phyloP scores from a whole-genome alignment of 2,888 invertebrate species.

The Cephonodes hylas region DNA sequence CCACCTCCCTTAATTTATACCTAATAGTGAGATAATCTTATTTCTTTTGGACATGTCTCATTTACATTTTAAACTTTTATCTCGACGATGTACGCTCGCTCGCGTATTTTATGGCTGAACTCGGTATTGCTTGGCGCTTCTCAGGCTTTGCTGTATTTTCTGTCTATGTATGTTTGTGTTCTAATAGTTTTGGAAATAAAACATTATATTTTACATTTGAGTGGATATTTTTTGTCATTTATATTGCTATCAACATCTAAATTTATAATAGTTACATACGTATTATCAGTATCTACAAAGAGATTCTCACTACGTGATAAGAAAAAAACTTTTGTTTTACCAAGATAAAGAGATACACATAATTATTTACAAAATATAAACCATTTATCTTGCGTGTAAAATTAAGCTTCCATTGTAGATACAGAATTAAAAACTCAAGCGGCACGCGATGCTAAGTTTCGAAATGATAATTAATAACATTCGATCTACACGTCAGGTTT shows the following conservation, averaged over 20 bases:
- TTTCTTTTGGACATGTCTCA: constrained; percentile 73
- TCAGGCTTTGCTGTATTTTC: constrained; percentile 15
- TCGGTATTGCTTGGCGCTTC: constrained; percentile 16
- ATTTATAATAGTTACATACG: too few species aligned
- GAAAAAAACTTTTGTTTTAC: too few species aligned
- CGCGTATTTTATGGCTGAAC: constrained; percentile 25
- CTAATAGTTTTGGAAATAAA: too few species aligned
- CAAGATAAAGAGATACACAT: too few species aligned
- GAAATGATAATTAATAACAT: background rate
- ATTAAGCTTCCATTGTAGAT: too few species aligned
- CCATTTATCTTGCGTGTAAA: too few species aligned
- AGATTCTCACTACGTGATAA: too few species aligned
- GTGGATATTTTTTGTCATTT: too few species aligned
- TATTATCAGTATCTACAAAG: too few species aligned
- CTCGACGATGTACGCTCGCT: constrained; percentile 26
- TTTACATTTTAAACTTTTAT: constrained; percentile 75
- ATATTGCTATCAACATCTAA: too few species aligned
- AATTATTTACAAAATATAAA: too few species aligned
- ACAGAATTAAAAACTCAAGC: background rate
- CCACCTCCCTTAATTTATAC: constrained; percentile 74
- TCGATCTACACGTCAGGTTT: background rate
- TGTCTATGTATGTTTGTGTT: constrained; percentile 13
- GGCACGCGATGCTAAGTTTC: background rate
- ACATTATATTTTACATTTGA: too few species aligned
- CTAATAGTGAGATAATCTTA: constrained; percentile 77